Evolutionary conservation across 2,113 vertebrate genomes (phyloP).

Genomic region (Bothrops jararaca): DNA sequence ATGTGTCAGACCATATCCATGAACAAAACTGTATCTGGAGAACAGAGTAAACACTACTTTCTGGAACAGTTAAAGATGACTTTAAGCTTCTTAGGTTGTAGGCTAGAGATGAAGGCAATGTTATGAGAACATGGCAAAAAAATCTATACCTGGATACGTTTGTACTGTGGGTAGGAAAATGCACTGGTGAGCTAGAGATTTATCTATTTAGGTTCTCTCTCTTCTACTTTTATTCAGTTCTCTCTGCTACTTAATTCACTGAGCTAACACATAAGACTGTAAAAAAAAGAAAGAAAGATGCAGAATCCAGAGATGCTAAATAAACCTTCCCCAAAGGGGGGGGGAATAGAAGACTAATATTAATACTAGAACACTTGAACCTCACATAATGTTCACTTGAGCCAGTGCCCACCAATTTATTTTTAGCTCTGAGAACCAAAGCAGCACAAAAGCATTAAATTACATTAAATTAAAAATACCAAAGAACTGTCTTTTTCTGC

Average conservation of each 20-base stretch:
- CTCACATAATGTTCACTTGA: neutral
- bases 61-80: neutral
- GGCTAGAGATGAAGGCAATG: neutral
- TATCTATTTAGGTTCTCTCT: neutral
- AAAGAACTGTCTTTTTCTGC: neutral
- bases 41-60: neutral
- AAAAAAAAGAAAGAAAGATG: neutral
- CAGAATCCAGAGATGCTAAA: neutral
- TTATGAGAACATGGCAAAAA: neutral
- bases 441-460: neutral
- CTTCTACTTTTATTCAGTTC: neutral
- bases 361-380: neutral
- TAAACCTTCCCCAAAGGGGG: neutral
- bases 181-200: neutral
- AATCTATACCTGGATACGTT: neutral
- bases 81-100: neutral
- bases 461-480: neutral
- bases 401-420: neutral
- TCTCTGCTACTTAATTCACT: neutral
- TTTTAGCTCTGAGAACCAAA: neutral
- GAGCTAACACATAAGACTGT: neutral
- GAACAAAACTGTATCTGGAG: too few species aligned
- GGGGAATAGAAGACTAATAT: neutral
- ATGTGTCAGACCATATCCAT: too few species aligned
- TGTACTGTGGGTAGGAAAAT: neutral